These are phyloP conservation scores for Zaprionus lineosus DNA, from an alignment of 2,888 invertebrate species.

Conservation along the genomic window DNA sequence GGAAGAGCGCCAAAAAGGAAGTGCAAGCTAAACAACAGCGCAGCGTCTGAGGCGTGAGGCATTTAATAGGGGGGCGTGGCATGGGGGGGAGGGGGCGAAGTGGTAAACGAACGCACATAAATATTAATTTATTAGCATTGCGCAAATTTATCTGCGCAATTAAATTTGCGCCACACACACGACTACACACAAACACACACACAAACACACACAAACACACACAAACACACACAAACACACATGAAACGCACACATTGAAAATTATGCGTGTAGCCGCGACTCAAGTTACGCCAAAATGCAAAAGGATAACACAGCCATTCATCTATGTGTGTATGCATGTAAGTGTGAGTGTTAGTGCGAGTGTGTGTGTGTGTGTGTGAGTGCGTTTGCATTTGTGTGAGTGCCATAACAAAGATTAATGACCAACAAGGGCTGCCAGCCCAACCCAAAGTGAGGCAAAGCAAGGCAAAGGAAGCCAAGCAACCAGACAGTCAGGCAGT, in stretches of 20 bases:
- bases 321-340: slow-evolving; percentile 26
- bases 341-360: slow-evolving; percentile 18
- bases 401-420: slow-evolving; percentile 80
- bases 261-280: slow-evolving; percentile 62
- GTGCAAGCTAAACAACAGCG: background rate
- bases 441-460: slow-evolving; percentile 9
- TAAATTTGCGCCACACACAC: slow-evolving; percentile 56
- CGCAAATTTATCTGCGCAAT: slow-evolving; percentile 76
- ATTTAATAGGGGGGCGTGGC: background rate
- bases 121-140: slow-evolving; percentile 75
- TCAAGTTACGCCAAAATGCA: slow-evolving; percentile 71
- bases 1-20: background rate
- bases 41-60: background rate
- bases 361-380: slow-evolving; percentile 2
- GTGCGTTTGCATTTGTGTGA: slow-evolving; percentile 31
- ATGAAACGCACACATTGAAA: slow-evolving; percentile 25
- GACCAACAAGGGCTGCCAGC: slow-evolving; percentile 72
- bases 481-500: slow-evolving; percentile 12
- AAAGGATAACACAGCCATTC: slow-evolving; percentile 69
- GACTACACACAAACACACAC: slow-evolving; percentile 14
- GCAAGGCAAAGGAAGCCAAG: slow-evolving; percentile 4
- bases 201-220: slow-evolving; percentile 7
- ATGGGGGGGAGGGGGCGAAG: background rate
- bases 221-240: slow-evolving; percentile 13
- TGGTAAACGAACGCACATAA: slow-evolving; percentile 49